Evolutionary conservation across 2,888 invertebrate species (phyloP).

Genomic region (Apoda limacodes): DNA sequence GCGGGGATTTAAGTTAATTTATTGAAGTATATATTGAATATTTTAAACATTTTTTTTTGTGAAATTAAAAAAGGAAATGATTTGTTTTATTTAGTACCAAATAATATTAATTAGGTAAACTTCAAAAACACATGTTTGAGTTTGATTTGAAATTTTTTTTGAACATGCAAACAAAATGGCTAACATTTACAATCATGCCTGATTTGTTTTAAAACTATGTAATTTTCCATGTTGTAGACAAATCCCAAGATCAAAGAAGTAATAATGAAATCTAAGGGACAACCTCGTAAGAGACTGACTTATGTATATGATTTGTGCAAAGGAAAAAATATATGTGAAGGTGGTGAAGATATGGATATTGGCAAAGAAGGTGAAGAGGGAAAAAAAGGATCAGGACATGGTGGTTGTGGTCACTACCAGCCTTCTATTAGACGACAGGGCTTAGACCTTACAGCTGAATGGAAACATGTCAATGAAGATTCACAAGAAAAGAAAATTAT

Average conservation of each 20-base stretch:
- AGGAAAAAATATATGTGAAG: slow-evolving; percentile 97
- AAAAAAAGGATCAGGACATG: slow-evolving; percentile 77
- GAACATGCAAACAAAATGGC: no score
- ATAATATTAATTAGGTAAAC: no score
- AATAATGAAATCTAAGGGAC: slow-evolving; percentile 95
- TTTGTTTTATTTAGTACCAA: no score
- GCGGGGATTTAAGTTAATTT: no score
- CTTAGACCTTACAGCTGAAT: slow-evolving; percentile 95
- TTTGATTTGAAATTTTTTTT: no score
- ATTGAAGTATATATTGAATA: no score
- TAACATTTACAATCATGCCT: no score
- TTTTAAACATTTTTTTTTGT: no score
- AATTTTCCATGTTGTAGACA: slow-evolving; percentile 65
- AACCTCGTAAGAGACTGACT: slow-evolving; percentile 92
- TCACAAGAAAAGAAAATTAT: slow-evolving; percentile 96
- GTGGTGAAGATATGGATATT: slow-evolving; percentile 97
- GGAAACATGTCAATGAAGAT: slow-evolving; percentile 99
- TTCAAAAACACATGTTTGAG: no score
- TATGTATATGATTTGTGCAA: slow-evolving; percentile 99
- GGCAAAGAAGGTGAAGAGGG: slow-evolving; percentile 80
- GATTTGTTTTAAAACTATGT: background rate
- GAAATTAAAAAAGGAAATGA: no score
- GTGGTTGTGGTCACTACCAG: slow-evolving; percentile 98
- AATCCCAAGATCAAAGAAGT: slow-evolving; percentile 95
- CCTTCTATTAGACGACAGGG: slow-evolving; percentile 92